Conservation (phyloP, 2,888 invertebrate species). For the Thereva unica region DNA sequence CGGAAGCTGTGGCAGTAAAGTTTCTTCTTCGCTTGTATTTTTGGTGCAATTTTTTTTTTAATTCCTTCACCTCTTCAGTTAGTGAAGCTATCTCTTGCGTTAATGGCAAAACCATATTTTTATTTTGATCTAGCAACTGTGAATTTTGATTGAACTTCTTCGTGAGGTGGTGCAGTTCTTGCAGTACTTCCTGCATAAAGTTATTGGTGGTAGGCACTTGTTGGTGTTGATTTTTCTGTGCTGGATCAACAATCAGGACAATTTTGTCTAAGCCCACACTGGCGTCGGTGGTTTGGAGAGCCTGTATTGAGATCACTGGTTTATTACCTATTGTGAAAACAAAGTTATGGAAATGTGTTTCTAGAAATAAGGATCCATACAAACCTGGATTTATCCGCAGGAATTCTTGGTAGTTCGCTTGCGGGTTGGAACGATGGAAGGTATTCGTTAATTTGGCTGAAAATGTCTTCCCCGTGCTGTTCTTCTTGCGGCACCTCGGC, state of each 20-base stretch:
- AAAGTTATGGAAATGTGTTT: neutral
- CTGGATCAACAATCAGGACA: too few relatives aligned
- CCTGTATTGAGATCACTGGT: too few relatives aligned
- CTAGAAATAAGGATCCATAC: too few relatives aligned
- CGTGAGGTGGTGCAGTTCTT: neutral
- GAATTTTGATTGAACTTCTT: too few relatives aligned
- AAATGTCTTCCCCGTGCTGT: neutral
- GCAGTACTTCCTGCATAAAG: neutral
- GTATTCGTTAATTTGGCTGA: too few relatives aligned
- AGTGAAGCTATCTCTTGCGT: neutral
- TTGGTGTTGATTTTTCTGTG: neutral
- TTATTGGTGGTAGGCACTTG: neutral
- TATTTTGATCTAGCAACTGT: neutral
- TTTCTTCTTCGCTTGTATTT: neutral
- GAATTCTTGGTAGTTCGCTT: neutral
- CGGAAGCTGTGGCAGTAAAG: neutral
- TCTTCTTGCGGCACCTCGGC: neutral
- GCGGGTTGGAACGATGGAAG: too few relatives aligned
- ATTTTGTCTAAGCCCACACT: too few relatives aligned
- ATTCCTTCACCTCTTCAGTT: conserved; percentile 1
- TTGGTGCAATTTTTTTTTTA: neutral
- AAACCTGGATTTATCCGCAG: neutral
- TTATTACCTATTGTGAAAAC: too few relatives aligned
- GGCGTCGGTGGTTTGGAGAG: too few relatives aligned
- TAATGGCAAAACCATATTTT: neutral